Percentiles rank a stretch among this genome's conserved stretches.
Evolutionary conservation across 1,140 invertebrate genomes (phyloP).

Genomic region (Papilio dardanus): DNA sequence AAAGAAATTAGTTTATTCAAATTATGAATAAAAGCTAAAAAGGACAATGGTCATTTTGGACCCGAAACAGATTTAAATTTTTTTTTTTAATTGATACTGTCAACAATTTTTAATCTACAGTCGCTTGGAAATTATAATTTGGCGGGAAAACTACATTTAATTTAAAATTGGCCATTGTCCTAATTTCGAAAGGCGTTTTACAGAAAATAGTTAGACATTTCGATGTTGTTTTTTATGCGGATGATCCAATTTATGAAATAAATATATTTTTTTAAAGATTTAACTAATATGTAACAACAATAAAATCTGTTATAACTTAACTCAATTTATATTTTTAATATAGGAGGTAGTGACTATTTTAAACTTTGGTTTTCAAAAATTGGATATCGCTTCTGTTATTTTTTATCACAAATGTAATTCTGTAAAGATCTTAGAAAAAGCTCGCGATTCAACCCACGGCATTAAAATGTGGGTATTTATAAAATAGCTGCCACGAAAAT

Average conservation of each 20-base stretch:
- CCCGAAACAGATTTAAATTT: slow-evolving; percentile 47
- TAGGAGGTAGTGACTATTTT: slow-evolving; percentile 47
- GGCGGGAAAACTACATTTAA: slow-evolving; percentile 17
- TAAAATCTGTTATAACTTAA: slow-evolving; percentile 60
- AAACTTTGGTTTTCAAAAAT: slow-evolving; percentile 61
- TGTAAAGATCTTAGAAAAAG: slow-evolving; percentile 76
- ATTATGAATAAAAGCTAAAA: slow-evolving; percentile 46
- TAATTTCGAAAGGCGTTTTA: slow-evolving; percentile 39
- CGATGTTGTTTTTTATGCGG: slow-evolving; percentile 57
- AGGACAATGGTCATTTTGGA: slow-evolving; percentile 59
- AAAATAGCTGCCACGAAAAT: slow-evolving; percentile 62
- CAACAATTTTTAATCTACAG: slow-evolving; percentile 27
- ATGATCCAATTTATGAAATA: slow-evolving; percentile 72
- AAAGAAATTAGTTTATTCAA: slow-evolving; percentile 21
- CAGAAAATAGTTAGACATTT: slow-evolving; percentile 52
- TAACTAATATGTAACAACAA: slow-evolving; percentile 59
- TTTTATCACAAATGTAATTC: slow-evolving; percentile 74
- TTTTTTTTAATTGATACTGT: slow-evolving; percentile 9
- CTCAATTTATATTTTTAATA: slow-evolving; percentile 54
- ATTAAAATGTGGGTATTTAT: slow-evolving; percentile 55
- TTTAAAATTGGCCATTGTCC: slow-evolving; percentile 54
- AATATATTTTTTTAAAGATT: slow-evolving; percentile 32
- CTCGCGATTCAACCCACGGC: slow-evolving; percentile 64
- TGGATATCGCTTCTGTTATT: slow-evolving; percentile 58
- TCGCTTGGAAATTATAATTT: slow-evolving; percentile 12